Evolutionary conservation across 1,140 invertebrate species (phyloP), one percentile per base, ranked within the genome.

Genomic region (Aleiodes sp.): DNA sequence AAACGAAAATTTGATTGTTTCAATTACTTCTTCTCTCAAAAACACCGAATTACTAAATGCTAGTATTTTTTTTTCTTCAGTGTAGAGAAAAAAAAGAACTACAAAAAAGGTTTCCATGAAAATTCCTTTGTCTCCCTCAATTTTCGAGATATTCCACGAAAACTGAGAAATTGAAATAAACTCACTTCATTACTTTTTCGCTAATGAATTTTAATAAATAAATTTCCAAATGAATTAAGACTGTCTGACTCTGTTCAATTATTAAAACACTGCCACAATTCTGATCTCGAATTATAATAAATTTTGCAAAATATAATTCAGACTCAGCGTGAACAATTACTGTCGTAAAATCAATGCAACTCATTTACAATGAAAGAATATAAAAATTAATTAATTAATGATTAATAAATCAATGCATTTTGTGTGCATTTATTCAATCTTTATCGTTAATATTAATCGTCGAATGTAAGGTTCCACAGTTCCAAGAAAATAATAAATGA

Each of bases 361-460:
- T 9, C 9, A 60, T 60, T 35, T 14, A 33, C 33, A 61, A 26
- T n/a, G n/a, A n/a, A n/a, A n/a, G n/a, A n/a, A n/a, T n/a, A n/a
- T n/a, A n/a, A n/a, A n/a, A n/a, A n/a, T n/a, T n/a, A n/a, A n/a
- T n/a, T n/a, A 37, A 37, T 37, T 37, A n/a, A 8, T 37, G n/a
- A 37, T 37, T 37, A 14, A 46, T 46, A 63, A 39, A 35, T 39
- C n/a, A 35, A 63, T 63, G 60, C 60, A 63, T 63, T 39, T 63
- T 60, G 7, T 6, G 31, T 60, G 57, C 57, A 60, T 60, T 60
- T 60, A 63, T 37, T n/a, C 31, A 63, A 63, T 37, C 35, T 21
- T 31, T 63, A 63, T 63, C 1, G 19, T 39, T 39, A 63, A n/a
- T 63, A 4, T 26, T 63, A 63, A 39, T 39, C 21, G 35, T 63